Evolutionary conservation across 2,113 vertebrate species (phyloP), one percentile per base, ranked within the genome.

Genomic region (Capreolus pygargus): DNA sequence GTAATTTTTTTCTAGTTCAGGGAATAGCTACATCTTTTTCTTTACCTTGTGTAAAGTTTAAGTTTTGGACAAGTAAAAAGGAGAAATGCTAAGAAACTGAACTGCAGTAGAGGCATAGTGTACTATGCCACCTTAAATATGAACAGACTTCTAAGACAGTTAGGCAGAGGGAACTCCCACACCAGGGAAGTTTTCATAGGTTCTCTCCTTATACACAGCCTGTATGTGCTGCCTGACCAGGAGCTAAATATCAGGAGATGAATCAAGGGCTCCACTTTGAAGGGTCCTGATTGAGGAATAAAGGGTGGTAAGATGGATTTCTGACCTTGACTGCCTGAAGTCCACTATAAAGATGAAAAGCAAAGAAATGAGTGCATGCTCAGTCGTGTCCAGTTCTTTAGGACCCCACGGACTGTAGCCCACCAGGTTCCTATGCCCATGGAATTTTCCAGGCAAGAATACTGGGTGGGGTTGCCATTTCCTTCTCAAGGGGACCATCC

Each of bases 221-320:
- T 55, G 9, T 3, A 76, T 23, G 27, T 78, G 21, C 27, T 52
- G 2, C 11, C 25, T 78, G 7, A 50, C 23, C 17, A 43, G 57
- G 2, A 90, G 61, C 21, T 60, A 6, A 23, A 36, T 27, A 30
- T 33, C 19, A n/a, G 10, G 8, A 70, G 25, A 17, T 9, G 2
- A 23, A 36, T 60, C 2, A 16, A 74, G 23, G 39, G 39, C 33
- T 47, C 7, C 7, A 14, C 2, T 50, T 16, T 16, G 12, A 30
- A 60, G 12, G 2, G 1, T 58, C 2, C 0, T 45, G 21, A 28
- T 2, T 82, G 16, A 86, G 50, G n/a, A 8, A 15, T 47, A 1
- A 4, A 89, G 13, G 4, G 4, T 19, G 0, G 3, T 30, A n/a
- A 43, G 21, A 97, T 6, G 50, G 1, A 36, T 3, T 47, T 55